phyloP scores from a whole-genome alignment of 2,113 vertebrate genomes.

The Ctenomys sociabilis region DNA sequence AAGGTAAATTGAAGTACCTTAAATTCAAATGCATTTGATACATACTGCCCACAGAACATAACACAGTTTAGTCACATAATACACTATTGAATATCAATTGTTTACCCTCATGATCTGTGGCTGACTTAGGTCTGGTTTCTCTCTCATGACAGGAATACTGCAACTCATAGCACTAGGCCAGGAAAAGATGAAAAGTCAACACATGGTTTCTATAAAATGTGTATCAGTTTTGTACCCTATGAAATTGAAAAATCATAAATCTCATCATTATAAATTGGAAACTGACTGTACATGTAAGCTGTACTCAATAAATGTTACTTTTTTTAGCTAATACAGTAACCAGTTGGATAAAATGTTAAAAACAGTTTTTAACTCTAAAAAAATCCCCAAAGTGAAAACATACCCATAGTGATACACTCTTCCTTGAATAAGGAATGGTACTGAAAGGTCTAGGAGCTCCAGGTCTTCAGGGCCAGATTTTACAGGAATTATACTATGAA shows the following conservation, averaged over 20 bases:
- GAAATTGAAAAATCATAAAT: background rate
- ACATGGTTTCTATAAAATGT: background rate
- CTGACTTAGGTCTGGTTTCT: background rate
- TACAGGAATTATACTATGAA: slow-evolving; percentile 92
- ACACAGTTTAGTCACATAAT: background rate
- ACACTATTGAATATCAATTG: background rate
- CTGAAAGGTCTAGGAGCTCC: slow-evolving; percentile 89
- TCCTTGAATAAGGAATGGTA: slow-evolving; percentile 93
- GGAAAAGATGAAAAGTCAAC: background rate
- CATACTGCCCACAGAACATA: background rate
- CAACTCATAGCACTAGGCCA: background rate
- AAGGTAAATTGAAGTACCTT: background rate
- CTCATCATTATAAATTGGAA: background rate
- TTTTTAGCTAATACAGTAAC: background rate
- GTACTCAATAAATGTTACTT: background rate
- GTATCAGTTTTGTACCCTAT: background rate
- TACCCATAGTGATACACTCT: slow-evolving; percentile 92
- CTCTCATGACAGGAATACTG: background rate
- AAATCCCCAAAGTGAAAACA: slow-evolving; percentile 63
- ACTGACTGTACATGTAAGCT: background rate
- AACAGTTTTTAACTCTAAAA: slow-evolving; percentile 1
- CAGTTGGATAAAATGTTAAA: background rate
- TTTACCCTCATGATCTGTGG: background rate
- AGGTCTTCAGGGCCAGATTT: slow-evolving; percentile 85
- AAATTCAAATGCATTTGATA: background rate